Evolutionary conservation across 2,888 invertebrate genomes (phyloP), one percentile per base, ranked within the genome.

Genomic region (Gandaritis pyraliata): DNA sequence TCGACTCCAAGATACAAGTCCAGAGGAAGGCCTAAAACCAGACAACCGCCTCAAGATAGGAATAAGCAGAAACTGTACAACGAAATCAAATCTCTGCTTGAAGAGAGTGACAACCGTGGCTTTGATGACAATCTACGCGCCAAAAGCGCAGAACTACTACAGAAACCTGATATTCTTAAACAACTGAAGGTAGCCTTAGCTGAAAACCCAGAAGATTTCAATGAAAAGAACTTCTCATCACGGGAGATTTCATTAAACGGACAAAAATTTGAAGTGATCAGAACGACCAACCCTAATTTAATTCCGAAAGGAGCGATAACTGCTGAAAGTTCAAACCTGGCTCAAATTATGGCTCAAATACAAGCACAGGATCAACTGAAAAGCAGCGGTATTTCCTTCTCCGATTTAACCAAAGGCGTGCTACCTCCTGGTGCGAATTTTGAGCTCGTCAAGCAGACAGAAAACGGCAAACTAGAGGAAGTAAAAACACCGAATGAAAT

Each of bases 381-480:
- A 81, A 96, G 96, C 62, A 95, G 95, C 30, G 93, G 93, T 66
- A 92, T 93, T 16, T 93, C 96, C 2, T 93, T 97, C 8, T 96
- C 96, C 52, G 96, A 97, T 76, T 83, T 97, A 47, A 96, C 97
- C 0, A 96, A 95, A 81, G 96, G 95, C 0, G 95, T 96, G 0
- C 86, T 97, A 61, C 97, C 97, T 1, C 95, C 95, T 0, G 96
- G 95, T 1, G 95, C 96, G 0, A 95, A 97, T 72, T 97, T 95
- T 73, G 97, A 97, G 82, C 93, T 97, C 0, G 93, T 96, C n/a
- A 95, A 95, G 76, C 96, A 96, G 56, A 93, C 95, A 15, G 94
- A 94, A 47, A 94, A 95, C 65, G 96, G 96, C 1, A 94, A 94
- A 72, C 85, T 96, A 0, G 96, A 96, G 74, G 94, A 95, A 75